Conservation (phyloP, 2,113 vertebrate species). For the Myrmophylax atrothorax region DNA sequence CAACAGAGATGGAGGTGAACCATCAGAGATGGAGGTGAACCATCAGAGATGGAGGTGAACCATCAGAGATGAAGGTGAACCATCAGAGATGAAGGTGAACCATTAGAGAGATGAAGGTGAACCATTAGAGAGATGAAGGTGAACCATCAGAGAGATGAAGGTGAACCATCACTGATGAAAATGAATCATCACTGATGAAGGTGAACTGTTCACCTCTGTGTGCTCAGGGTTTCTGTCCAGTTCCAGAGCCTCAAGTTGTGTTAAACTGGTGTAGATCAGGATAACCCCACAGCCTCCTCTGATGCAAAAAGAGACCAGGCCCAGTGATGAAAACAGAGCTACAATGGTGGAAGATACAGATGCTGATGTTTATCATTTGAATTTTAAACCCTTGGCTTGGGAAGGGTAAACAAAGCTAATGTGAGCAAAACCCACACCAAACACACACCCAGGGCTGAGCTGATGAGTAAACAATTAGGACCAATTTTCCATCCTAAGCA, state of each 20-base stretch:
- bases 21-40: background rate
- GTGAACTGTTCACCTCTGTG: background rate
- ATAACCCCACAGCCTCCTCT: background rate
- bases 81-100: background rate
- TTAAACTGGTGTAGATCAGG: background rate
- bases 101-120: background rate
- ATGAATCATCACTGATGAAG: background rate
- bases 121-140: no score
- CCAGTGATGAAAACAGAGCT: background rate
- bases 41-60: background rate
- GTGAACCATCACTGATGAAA: background rate
- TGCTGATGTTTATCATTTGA: background rate
- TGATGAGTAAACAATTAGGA: constrained; percentile 51
- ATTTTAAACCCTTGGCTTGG: background rate
- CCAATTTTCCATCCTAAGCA: constrained; percentile 1
- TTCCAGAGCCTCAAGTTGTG: background rate
- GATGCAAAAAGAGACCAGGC: background rate
- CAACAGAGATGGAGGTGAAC: background rate
- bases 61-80: background rate
- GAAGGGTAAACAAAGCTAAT: background rate
- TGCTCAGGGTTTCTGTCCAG: fast-evolving
- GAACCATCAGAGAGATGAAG: background rate
- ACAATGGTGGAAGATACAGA: background rate
- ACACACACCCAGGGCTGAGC: background rate
- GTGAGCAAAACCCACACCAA: background rate